Base-by-base conservation (phyloP, 1,140 invertebrate genomes). In the Rhopalosiphum maidis region DNA sequence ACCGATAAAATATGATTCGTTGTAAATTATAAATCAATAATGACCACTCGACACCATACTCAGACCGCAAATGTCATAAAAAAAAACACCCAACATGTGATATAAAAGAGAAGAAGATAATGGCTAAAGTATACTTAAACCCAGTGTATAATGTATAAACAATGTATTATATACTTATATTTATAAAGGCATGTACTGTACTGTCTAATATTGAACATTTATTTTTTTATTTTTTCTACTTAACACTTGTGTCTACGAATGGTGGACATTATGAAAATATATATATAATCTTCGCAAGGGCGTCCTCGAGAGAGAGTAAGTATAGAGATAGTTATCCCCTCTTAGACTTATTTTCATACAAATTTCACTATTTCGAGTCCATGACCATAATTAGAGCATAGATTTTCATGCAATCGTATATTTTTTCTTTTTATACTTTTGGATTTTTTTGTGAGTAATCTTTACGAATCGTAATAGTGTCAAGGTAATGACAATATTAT, bases 11-110 rank as follows among this genome's bases (percentile, higher is more conserved):
- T 41, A 41, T n/a, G 60, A 77, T 77, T 77, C n/a, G n/a, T 77
- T 35, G 60, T 77, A 77, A 77, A 77, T 77, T 77, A 77, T 77
- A 77, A 77, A 77, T n/a, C 60, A 77, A 77, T 77, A 77, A 77
- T 35, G 60, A 77, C n/a, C 15, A n/a, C 30, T 77, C 60, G 23
- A 77, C 60, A 15, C n/a, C 15, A 15, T 77, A 18, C 60, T 18
- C 11, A n/a, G 15, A 77, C 60, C 60, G 5, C 60, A 77, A 77
- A 77, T n/a, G n/a, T 77, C 30, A 18, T 77, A 77, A 77, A n/a
- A 68, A 30, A 30, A 77, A 46, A 37, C 2, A 37, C 2, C 41
- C n/a, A n/a, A 35, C 30, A n/a, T 6, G 15, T 5, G n/a, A 77
- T 77, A n/a, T 68, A n/a, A n/a, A 15, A 77, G 30, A 77, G 15